These are phyloP conservation scores for Microctonus hyperodae DNA, from an alignment of 2,888 invertebrate genomes.

Conservation along the genomic window DNA sequence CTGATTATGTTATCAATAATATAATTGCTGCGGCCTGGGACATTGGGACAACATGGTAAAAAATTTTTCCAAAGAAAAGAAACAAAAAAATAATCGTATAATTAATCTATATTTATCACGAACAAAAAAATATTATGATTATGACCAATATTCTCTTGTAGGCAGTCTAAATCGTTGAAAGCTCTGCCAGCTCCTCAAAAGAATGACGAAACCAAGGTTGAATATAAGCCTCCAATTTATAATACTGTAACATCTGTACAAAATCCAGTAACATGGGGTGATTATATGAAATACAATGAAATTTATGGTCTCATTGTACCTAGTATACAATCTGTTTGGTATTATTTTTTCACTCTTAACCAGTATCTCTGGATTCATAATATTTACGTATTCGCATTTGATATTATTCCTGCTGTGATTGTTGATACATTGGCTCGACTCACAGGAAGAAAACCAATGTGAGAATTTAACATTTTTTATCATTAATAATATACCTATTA, in stretches of 20 bases:
- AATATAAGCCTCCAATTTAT: conserved; percentile 73
- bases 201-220: background rate
- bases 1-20: conserved; percentile 71
- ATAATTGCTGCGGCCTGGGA: conserved; percentile 70
- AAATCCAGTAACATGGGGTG: conserved; percentile 81
- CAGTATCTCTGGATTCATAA: conserved; percentile 66
- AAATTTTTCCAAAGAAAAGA: background rate
- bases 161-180: background rate
- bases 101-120: background rate
- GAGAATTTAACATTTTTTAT: conserved; percentile 52
- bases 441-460: conserved; percentile 70
- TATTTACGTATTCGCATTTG: conserved; percentile 67
- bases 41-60: conserved; percentile 40
- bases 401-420: conserved; percentile 69
- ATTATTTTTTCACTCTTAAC: conserved; percentile 69
- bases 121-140: background rate
- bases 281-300: conserved; percentile 67
- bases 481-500: background rate
- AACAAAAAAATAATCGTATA: too few species aligned
- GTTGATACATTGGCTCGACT: conserved; percentile 65
- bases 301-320: conserved; percentile 67
- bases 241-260: conserved; percentile 86
- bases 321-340: conserved; percentile 70
- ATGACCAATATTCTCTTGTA: background rate
- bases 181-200: conserved; percentile 20